Evolutionary conservation across 2,888 invertebrate genomes (phyloP).

Genomic region (Norana najaformis): DNA sequence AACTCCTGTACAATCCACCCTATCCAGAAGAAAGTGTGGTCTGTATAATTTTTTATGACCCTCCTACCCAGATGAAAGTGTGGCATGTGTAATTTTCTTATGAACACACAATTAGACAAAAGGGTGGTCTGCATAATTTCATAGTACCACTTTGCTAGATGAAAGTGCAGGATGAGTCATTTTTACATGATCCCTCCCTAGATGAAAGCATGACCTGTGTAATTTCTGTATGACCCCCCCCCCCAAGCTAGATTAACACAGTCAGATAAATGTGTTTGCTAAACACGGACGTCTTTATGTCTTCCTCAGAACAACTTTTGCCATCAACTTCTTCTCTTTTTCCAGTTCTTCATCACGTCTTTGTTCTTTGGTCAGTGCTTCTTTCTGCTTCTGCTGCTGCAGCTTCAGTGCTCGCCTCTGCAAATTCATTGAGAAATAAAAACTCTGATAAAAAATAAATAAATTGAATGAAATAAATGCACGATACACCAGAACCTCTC

Average conservation of each 20-base stretch:
- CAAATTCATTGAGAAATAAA: background rate
- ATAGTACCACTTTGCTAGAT: background rate
- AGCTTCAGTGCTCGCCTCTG: slow-evolving; percentile 53
- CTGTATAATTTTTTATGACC: too few species aligned
- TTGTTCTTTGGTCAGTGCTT: slow-evolving; percentile 52
- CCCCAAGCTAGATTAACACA: background rate
- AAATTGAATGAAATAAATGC: background rate
- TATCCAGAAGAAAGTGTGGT: too few species aligned
- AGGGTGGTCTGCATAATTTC: background rate
- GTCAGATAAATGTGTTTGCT: background rate
- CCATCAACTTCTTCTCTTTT: slow-evolving; percentile 53
- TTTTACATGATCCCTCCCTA: background rate
- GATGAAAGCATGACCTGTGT: background rate
- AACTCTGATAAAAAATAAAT: background rate
- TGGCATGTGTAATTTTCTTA: background rate
- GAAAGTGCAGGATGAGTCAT: background rate
- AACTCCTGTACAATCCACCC: too few species aligned
- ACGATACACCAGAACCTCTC: background rate
- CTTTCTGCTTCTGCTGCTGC: slow-evolving; percentile 58
- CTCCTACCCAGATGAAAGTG: background rate
- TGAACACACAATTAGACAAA: too few species aligned
- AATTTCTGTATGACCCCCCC: background rate
- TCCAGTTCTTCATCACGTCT: slow-evolving; percentile 52
- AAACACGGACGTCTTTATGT: background rate
- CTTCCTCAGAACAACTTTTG: slow-evolving; percentile 43